These are phyloP conservation scores for Coryphaenoides rupestris DNA, from an alignment of 2,113 vertebrate species.

Conservation along the genomic window DNA sequence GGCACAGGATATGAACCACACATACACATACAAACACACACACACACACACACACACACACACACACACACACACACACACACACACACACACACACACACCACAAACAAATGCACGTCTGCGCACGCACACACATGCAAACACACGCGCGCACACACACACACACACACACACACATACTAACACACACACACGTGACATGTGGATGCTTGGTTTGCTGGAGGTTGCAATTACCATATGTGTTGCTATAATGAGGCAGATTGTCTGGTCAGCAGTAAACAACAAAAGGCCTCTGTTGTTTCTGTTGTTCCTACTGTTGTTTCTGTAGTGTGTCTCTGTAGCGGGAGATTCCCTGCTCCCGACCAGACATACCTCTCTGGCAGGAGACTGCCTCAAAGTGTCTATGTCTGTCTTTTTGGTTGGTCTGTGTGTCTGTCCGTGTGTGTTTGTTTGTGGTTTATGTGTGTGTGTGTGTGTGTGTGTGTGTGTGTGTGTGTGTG, in stretches of 20 bases:
- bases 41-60: too few species aligned
- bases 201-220: constrained; percentile 17
- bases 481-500: constrained; percentile 6
- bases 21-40: too few species aligned
- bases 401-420: not conserved
- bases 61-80: not conserved
- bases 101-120: too few species aligned
- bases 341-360: constrained; percentile 50
- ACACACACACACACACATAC: not conserved
- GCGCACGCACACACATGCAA: not conserved
- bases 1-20: too few species aligned
- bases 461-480: not conserved
- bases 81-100: not conserved
- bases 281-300: constrained; percentile 56
- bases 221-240: constrained; percentile 38
- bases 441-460: not conserved
- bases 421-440: not conserved
- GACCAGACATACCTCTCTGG: constrained; percentile 18
- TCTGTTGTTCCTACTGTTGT: not conserved
- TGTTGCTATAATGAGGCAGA: constrained; percentile 37
- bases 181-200: constrained; percentile 8
- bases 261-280: constrained; percentile 39
- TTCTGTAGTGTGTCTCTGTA: constrained; percentile 15
- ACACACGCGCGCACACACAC: not conserved
- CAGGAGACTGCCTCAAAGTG: constrained; percentile 6